Conservation (phyloP, 2,797 vertebrate genomes). For the Bovichtus variegatus region DNA sequence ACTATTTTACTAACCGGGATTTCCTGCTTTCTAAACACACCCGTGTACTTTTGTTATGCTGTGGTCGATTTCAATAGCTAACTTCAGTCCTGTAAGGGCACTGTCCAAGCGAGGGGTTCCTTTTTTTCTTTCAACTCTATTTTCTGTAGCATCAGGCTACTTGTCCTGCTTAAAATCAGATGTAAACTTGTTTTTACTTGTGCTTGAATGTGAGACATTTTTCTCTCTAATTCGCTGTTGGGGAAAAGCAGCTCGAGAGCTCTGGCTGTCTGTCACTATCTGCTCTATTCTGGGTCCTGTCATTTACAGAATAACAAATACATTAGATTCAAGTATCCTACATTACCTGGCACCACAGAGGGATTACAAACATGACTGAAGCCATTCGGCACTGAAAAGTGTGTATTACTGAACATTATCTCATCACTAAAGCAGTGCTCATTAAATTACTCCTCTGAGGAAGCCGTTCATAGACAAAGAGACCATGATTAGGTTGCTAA, state of each 20-base stretch:
- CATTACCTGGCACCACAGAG: slow-evolving; percentile 8
- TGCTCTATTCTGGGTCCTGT: background rate
- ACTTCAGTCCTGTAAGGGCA: background rate
- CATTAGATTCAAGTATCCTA: slow-evolving; percentile 30
- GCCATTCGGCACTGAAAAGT: background rate
- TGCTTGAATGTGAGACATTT: background rate
- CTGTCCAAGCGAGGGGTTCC: accelerated
- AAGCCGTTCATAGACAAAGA: background rate
- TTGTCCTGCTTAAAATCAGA: background rate
- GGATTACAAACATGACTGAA: background rate
- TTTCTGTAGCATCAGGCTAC: background rate
- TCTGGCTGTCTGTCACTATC: background rate
- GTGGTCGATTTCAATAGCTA: background rate
- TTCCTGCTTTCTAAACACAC: slow-evolving; percentile 18
- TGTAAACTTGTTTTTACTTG: background rate
- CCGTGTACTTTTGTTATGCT: background rate
- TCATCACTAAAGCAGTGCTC: slow-evolving; percentile 4
- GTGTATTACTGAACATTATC: slow-evolving; percentile 9
- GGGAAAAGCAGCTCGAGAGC: background rate
- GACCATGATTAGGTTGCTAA: slow-evolving; percentile 6
- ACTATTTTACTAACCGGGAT: background rate
- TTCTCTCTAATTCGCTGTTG: background rate
- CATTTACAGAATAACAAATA: slow-evolving; percentile 1
- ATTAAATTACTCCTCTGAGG: slow-evolving; percentile 21
- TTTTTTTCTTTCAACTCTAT: background rate